Percentiles rank a stretch among this genome's conserved stretches.
Conservation (phyloP, 2,888 invertebrate species). For the Metacarcinus magister region DNA sequence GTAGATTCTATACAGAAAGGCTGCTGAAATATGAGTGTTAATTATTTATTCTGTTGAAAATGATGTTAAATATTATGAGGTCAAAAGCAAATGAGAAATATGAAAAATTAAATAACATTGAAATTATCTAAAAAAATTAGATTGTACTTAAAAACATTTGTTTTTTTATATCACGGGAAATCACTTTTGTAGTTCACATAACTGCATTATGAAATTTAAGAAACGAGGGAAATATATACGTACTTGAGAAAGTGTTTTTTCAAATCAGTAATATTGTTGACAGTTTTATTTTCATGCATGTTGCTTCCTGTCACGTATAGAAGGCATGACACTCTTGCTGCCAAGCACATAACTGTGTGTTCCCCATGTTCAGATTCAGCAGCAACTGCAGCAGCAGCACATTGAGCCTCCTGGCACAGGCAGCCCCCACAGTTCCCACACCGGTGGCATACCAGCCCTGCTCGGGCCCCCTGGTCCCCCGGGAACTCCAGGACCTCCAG, state of each 20-base stretch:
- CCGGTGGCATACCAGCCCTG: slow-evolving; percentile 37
- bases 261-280: background rate
- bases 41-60: too few species aligned
- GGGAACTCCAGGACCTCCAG: background rate
- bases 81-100: too few species aligned
- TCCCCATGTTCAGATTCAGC: slow-evolving; percentile 66
- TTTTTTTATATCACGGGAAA: too few species aligned
- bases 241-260: background rate
- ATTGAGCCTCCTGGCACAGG: slow-evolving; percentile 69
- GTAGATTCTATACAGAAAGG: too few species aligned
- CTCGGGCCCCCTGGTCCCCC: slow-evolving; percentile 43
- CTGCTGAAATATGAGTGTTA: too few species aligned
- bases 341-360: background rate
- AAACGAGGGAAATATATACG: too few species aligned
- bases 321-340: background rate
- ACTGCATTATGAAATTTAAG: too few species aligned
- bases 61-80: too few species aligned
- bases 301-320: background rate
- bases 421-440: slow-evolving; percentile 54
- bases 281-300: background rate
- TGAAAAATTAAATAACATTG: too few species aligned
- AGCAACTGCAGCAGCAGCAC: slow-evolving; percentile 72
- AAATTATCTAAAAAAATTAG: too few species aligned
- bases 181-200: too few species aligned
- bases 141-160: too few species aligned